phyloP scores from a whole-genome alignment of 2,797 vertebrate genomes.

The Gobionotothen gibberifrons region DNA sequence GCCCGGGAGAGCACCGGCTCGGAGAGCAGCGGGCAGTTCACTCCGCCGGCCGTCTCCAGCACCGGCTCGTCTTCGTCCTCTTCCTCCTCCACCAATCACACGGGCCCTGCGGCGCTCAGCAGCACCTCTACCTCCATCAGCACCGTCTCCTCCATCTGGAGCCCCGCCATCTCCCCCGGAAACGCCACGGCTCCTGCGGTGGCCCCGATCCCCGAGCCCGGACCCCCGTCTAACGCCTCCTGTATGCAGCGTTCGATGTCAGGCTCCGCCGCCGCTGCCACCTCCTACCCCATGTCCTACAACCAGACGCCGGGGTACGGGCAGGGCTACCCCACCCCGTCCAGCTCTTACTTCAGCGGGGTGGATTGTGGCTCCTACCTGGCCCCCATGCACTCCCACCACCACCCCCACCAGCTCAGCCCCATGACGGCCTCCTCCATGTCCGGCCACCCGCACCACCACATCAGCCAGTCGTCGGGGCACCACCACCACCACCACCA shows the following conservation, averaged over 20 bases:
- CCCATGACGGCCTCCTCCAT: conserved; percentile 95
- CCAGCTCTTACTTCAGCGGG: conserved; percentile 95
- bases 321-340: conserved; percentile 92
- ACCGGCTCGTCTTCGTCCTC: conserved; percentile 93
- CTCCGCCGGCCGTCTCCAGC: conserved; percentile 93
- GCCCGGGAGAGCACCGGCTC: conserved; percentile 95
- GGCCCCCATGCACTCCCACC: conserved; percentile 96
- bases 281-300: conserved; percentile 95
- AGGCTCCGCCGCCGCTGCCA: conserved; percentile 80
- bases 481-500: conserved; percentile 94
- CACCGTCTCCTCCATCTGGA: conserved; percentile 96
- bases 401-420: conserved; percentile 93
- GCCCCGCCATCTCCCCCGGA: conserved; percentile 95
- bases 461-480: conserved; percentile 93
- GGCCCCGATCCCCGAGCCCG: conserved; percentile 88
- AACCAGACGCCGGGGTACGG: conserved; percentile 93
- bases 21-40: conserved; percentile 98
- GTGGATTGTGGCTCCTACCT: conserved; percentile 97
- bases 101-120: conserved; percentile 76
- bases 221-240: conserved; percentile 88
- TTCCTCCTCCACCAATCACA: conserved; percentile 84
- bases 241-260: conserved; percentile 95
- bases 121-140: conserved; percentile 87
- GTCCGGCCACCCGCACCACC: conserved; percentile 92
- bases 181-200: conserved; percentile 82